Conservation (phyloP, 2,888 invertebrate species). For the Sphaerophoria rueppellii region DNA sequence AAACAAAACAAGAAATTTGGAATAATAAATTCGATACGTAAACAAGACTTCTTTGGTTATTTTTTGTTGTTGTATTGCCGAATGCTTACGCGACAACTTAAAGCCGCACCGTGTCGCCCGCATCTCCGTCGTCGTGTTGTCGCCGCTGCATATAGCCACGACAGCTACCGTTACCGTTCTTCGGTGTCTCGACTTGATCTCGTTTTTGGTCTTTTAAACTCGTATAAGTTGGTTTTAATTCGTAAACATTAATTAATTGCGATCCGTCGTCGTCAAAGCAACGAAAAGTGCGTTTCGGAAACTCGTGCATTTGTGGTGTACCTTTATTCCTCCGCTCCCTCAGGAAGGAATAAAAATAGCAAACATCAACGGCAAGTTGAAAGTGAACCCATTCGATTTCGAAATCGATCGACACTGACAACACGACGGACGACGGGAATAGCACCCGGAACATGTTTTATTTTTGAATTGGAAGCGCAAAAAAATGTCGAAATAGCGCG, state of each 20-base stretch:
- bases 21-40: constrained; percentile 51
- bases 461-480: constrained; percentile 66
- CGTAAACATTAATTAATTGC: constrained; percentile 62
- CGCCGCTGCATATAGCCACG: constrained; percentile 75
- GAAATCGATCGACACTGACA: constrained; percentile 34
- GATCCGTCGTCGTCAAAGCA: constrained; percentile 59
- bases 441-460: constrained; percentile 72
- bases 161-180: constrained; percentile 55
- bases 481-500: constrained; percentile 38
- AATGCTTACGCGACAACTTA: constrained; percentile 78
- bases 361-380: constrained; percentile 18
- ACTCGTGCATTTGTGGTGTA: background rate
- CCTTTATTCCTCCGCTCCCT: background rate
- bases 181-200: constrained; percentile 38
- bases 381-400: constrained; percentile 31
- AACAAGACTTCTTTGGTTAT: constrained; percentile 53
- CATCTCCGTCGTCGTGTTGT: constrained; percentile 55
- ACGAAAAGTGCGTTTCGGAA: constrained; percentile 29
- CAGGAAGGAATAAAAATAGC: background rate
- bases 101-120: constrained; percentile 77
- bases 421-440: constrained; percentile 42
- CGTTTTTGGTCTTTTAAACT: background rate
- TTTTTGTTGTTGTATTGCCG: constrained; percentile 77
- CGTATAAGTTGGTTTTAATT: constrained; percentile 29
- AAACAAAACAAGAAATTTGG: constrained; percentile 6